Evolutionary conservation across 2,113 vertebrate genomes (phyloP).

Genomic region (Chrysemys picta): DNA sequence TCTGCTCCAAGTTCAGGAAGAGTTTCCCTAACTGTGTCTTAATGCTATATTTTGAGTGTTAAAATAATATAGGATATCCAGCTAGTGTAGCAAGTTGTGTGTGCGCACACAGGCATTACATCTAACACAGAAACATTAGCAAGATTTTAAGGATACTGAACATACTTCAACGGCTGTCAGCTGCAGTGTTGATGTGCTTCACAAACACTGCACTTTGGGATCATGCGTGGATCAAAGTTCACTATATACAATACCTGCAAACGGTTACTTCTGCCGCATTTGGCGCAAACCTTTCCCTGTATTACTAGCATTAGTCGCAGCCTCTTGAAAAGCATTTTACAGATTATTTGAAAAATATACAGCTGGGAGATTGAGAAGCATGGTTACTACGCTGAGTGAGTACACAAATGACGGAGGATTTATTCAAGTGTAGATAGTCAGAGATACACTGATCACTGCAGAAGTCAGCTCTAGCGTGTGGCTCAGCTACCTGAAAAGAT

Average conservation of each 20-base stretch:
- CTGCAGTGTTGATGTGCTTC: background rate
- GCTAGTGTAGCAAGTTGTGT: background rate
- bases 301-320: background rate
- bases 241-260: background rate
- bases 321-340: background rate
- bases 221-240: background rate
- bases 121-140: background rate
- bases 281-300: background rate
- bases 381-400: background rate
- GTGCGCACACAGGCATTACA: background rate
- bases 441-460: background rate
- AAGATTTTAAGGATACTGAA: background rate
- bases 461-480: fast-evolving
- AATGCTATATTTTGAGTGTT: background rate
- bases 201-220: background rate
- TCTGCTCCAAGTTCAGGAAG: background rate
- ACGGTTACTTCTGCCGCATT: background rate
- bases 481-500: fast-evolving
- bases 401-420: background rate
- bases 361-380: background rate
- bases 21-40: fast-evolving
- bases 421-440: background rate
- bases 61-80: background rate
- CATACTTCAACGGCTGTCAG: background rate
- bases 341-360: background rate